phyloP scores from a whole-genome alignment of 2,797 vertebrate species.

The Hapalemur alaotrensis region DNA sequence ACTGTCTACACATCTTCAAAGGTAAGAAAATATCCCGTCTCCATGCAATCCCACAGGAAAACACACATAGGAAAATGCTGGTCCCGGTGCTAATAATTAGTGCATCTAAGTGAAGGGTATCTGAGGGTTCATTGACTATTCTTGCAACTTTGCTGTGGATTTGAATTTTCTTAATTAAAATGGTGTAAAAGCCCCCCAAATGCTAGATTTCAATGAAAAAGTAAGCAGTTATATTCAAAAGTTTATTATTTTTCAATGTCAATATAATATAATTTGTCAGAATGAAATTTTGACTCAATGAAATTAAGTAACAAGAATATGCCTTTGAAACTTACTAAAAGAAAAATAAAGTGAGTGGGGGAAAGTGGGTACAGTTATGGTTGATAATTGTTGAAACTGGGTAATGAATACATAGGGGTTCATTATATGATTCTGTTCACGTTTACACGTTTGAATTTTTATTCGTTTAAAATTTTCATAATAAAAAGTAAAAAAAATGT shows the following conservation, averaged over 20 bases:
- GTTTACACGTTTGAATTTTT: neutral
- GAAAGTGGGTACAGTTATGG: neutral
- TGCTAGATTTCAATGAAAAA: neutral
- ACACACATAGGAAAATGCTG: neutral
- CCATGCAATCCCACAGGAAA: neutral
- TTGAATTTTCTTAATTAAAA: neutral
- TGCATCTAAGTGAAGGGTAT: neutral
- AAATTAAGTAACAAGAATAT: neutral
- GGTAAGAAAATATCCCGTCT: neutral
- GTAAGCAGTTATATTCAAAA: neutral
- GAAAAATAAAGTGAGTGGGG: neutral
- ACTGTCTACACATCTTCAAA: neutral
- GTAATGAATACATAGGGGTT: fast-evolving
- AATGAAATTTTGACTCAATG: neutral
- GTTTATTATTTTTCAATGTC: neutral
- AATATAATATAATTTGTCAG: neutral
- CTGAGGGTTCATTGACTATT: neutral
- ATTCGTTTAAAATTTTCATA: neutral
- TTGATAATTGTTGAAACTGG: neutral
- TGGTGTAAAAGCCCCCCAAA: neutral
- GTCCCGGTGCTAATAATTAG: neutral
- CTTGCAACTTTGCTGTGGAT: neutral
- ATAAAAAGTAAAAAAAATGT: neutral
- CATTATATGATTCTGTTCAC: neutral
- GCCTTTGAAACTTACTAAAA: neutral